phyloP scores from a whole-genome alignment of 2,888 invertebrate genomes.

The Dione juno region DNA sequence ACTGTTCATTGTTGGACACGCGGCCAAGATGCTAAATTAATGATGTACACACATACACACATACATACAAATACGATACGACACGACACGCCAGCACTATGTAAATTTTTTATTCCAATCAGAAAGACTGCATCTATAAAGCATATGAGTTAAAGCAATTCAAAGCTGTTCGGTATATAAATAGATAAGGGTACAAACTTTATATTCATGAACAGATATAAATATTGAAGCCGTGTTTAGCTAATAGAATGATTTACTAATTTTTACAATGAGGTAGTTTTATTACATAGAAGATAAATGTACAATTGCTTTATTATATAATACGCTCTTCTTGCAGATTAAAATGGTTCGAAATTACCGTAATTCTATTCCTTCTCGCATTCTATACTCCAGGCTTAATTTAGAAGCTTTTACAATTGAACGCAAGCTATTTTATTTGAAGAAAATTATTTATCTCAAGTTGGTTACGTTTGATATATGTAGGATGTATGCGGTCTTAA shows the following conservation, averaged over 20 bases:
- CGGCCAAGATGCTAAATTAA: constrained; percentile 40
- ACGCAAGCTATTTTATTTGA: constrained; percentile 7
- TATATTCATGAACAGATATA: too few relatives aligned
- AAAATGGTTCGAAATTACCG: constrained; percentile 28
- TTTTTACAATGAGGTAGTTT: neutral
- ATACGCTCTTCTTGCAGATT: constrained; percentile 11
- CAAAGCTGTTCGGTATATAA: neutral
- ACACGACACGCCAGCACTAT: neutral
- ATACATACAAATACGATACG: too few relatives aligned
- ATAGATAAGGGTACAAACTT: too few relatives aligned
- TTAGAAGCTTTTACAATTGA: neutral
- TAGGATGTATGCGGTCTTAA: constrained; percentile 22
- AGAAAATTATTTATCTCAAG: constrained; percentile 26
- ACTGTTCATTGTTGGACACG: constrained; percentile 59
- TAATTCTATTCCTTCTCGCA: constrained; percentile 22
- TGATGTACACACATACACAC: constrained; percentile 10
- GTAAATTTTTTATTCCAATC: neutral
- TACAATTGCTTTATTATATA: constrained; percentile 28
- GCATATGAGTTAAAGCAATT: neutral
- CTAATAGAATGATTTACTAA: neutral
- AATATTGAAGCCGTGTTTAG: neutral
- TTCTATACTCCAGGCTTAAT: constrained; percentile 18
- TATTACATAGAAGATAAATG: constrained; percentile 18
- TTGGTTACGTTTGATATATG: constrained; percentile 16
- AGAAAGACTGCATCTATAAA: neutral